Percentiles rank a stretch among this genome's conserved stretches.
These are phyloP conservation scores for Hylaeus anthracinus DNA, from an alignment of 1,140 invertebrate species.

Conservation along the genomic window DNA sequence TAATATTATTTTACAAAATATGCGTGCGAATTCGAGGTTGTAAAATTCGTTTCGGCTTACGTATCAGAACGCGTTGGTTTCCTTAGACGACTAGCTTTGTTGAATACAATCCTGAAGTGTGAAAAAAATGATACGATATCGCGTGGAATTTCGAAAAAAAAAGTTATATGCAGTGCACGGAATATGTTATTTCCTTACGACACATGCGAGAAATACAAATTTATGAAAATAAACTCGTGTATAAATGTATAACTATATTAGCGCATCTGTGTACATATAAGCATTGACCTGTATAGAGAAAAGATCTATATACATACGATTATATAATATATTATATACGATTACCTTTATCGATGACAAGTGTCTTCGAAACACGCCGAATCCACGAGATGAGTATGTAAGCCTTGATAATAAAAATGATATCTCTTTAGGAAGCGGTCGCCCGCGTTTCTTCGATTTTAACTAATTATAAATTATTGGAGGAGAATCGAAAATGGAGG, in stretches of 20 bases:
- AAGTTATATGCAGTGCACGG: slow-evolving; percentile 7
- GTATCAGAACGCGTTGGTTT: not conserved
- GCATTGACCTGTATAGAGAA: slow-evolving; percentile 37
- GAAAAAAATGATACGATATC: not conserved
- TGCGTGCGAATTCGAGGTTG: not conserved
- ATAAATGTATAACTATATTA: slow-evolving; percentile 46
- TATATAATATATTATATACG: slow-evolving; percentile 11
- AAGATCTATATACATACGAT: slow-evolving; percentile 35
- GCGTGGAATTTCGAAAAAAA: not conserved
- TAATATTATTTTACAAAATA: not conserved
- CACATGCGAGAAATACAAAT: slow-evolving; percentile 31
- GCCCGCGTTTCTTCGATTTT: slow-evolving; percentile 12
- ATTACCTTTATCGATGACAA: slow-evolving; percentile 34
- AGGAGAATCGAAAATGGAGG: not conserved
- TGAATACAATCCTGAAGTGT: not conserved
- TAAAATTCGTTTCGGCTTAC: not conserved
- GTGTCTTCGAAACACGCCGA: slow-evolving; percentile 26
- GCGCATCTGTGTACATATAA: slow-evolving; percentile 43
- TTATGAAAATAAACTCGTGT: slow-evolving; percentile 29
- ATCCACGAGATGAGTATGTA: slow-evolving; percentile 57
- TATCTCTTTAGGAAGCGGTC: slow-evolving; percentile 59
- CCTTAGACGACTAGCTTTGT: not conserved
- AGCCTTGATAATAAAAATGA: slow-evolving; percentile 75
- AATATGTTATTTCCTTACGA: slow-evolving; percentile 23
- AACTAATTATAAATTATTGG: not conserved